A percentile compares a stretch with the other conserved stretches of the same genome.
phyloP scores from a whole-genome alignment of 1,140 invertebrate species.

The Rhagoletis zephyria region DNA sequence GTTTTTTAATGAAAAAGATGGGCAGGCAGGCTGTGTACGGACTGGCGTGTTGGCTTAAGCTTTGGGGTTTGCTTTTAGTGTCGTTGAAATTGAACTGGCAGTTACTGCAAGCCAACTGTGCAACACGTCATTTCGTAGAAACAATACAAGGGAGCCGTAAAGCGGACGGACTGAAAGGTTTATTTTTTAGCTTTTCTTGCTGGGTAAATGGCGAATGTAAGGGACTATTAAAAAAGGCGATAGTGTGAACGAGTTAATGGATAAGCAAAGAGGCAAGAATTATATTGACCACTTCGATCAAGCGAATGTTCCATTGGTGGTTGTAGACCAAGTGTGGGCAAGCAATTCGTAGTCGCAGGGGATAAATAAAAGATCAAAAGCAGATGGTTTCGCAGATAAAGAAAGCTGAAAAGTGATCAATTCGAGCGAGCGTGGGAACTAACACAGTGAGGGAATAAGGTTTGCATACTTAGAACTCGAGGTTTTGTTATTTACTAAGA shows the following conservation, averaged over 20 bases:
- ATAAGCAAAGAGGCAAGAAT: neutral
- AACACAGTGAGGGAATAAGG: neutral
- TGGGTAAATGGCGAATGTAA: conserved; percentile 3
- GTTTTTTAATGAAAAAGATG: neutral
- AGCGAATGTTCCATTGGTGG: neutral
- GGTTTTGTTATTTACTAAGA: no score
- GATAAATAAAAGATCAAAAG: neutral
- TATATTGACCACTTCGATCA: conserved; percentile 1
- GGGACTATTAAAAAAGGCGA: neutral
- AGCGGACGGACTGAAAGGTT: neutral
- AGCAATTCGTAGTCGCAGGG: neutral
- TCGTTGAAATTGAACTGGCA: neutral
- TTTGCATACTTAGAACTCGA: no score
- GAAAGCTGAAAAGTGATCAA: neutral
- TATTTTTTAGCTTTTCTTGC: neutral
- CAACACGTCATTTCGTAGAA: conserved; percentile 14
- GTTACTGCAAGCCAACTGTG: neutral
- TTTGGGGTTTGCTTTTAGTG: neutral
- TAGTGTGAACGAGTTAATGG: conserved; percentile 40
- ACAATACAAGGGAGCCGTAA: neutral
- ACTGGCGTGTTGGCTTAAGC: neutral
- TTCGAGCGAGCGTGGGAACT: neutral
- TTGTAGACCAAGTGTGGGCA: neutral
- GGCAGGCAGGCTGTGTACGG: neutral
- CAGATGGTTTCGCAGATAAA: neutral